Percentiles rank a stretch among this genome's conserved stretches.
Evolutionary conservation across 2,113 vertebrate genomes (phyloP).

Genomic region (Trogon melanurus): DNA sequence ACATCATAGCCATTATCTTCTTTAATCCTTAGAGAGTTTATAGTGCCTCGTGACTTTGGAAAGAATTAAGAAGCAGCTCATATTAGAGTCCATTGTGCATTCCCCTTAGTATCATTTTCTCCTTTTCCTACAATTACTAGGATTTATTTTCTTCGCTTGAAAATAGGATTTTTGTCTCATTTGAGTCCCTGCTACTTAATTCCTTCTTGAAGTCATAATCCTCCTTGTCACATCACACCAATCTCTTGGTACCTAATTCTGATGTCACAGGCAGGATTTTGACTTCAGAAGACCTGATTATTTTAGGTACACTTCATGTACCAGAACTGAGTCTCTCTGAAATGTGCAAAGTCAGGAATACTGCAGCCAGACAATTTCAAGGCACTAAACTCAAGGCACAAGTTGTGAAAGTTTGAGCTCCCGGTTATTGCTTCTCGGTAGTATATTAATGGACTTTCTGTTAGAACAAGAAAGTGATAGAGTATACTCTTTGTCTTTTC

Average conservation of each 20-base stretch:
- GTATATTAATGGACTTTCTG: neutral
- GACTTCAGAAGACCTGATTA: conserved; percentile 30
- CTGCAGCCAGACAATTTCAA: neutral
- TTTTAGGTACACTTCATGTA: neutral
- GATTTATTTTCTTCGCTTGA: conserved; percentile 43
- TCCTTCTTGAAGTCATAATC: conserved; percentile 64
- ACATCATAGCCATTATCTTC: neutral
- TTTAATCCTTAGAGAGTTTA: conserved; percentile 6
- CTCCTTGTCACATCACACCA: conserved; percentile 42
- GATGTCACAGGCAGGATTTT: conserved; percentile 61
- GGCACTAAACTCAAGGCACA: neutral
- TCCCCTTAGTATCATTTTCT: conserved; percentile 15
- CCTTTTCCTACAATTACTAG: conserved; percentile 40
- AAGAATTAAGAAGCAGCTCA: conserved; percentile 38
- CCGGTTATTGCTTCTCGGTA: neutral
- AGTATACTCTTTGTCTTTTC: neutral
- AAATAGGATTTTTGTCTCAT: conserved; percentile 57
- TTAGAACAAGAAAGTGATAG: neutral
- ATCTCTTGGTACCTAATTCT: conserved; percentile 48
- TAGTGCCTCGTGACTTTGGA: neutral
- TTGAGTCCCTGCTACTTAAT: conserved; percentile 38
- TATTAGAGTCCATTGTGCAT: neutral
- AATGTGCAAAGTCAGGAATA: neutral
- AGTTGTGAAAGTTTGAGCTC: neutral
- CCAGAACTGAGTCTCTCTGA: neutral